Evolutionary conservation across 2,797 vertebrate species (phyloP).

Genomic region (Alosa sapidissima): DNA sequence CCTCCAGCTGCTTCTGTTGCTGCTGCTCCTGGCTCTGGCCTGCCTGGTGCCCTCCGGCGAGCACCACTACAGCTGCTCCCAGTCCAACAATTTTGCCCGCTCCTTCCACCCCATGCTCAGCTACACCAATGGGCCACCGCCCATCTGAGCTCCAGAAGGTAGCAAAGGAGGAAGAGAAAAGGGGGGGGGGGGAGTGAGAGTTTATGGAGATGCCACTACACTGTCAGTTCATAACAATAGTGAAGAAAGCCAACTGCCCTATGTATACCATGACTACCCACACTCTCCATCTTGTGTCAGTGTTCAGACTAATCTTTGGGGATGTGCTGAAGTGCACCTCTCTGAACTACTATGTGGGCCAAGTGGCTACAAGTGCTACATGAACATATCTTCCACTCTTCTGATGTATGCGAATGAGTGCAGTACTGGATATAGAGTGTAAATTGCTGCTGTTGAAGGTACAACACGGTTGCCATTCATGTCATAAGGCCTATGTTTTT

Average conservation of each 20-base stretch:
- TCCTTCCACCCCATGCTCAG: constrained; percentile 98
- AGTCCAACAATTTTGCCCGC: constrained; percentile 95
- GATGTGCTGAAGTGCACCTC: constrained; percentile 46
- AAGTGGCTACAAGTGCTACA: constrained; percentile 32
- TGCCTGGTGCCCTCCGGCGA: constrained; percentile 93
- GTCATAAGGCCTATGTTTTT: constrained; percentile 44
- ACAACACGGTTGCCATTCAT: constrained; percentile 41
- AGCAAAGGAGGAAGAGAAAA: constrained; percentile 29
- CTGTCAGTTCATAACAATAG: constrained; percentile 47
- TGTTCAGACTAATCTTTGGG: constrained; percentile 48
- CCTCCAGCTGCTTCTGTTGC: constrained; percentile 86
- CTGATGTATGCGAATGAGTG: constrained; percentile 39
- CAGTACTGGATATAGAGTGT: constrained; percentile 44
- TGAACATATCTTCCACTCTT: constrained; percentile 39
- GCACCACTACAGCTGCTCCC: constrained; percentile 96
- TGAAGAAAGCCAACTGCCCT: constrained; percentile 54
- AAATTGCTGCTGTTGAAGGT: constrained; percentile 39
- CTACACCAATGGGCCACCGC: constrained; percentile 96
- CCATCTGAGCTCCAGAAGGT: constrained; percentile 78
- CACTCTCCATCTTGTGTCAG: constrained; percentile 49
- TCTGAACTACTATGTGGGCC: constrained; percentile 49
- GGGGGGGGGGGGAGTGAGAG: not conserved
- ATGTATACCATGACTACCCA: constrained; percentile 35
- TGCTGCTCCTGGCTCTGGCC: constrained; percentile 88
- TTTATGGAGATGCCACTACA: constrained; percentile 13